These are phyloP conservation scores for Philaethria dido DNA, from an alignment of 2,888 invertebrate species.

Conservation along the genomic window DNA sequence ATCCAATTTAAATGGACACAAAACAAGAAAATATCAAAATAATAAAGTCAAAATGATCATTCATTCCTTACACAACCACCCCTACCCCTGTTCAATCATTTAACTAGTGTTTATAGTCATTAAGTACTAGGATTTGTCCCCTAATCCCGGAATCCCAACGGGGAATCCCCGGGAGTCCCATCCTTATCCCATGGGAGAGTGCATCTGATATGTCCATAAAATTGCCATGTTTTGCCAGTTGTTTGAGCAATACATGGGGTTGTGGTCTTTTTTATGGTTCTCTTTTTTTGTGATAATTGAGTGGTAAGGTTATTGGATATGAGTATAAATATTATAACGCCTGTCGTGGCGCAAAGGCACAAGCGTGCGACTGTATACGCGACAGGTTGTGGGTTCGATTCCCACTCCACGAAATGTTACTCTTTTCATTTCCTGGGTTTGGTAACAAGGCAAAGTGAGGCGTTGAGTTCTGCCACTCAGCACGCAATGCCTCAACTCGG, in stretches of 20 bases:
- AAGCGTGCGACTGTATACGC: no score
- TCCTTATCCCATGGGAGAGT: conserved; percentile 50
- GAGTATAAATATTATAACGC: neutral
- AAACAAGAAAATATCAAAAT: conserved; percentile 22
- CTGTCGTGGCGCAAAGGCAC: no score
- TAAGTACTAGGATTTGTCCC: conserved; percentile 55
- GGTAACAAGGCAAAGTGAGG: no score
- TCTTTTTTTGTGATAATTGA: conserved; percentile 22
- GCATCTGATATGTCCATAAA: conserved; percentile 53
- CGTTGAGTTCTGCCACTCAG: no score
- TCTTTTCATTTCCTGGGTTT: no score
- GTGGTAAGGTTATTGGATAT: neutral
- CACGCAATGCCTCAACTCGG: no score
- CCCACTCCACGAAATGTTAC: no score
- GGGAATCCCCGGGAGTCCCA: conserved; percentile 50
- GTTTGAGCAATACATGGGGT: conserved; percentile 56
- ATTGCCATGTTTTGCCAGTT: conserved; percentile 56
- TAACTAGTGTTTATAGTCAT: conserved; percentile 78
- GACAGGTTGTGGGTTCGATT: no score
- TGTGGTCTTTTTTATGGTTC: conserved; percentile 49
- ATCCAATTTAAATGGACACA: neutral
- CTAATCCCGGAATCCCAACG: conserved; percentile 30
- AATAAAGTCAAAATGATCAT: conserved; percentile 14
- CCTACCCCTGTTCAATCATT: conserved; percentile 72
- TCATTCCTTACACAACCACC: conserved; percentile 34